Evolutionary conservation across 2,888 invertebrate genomes (phyloP).

Genomic region (Epirrita christyi): DNA sequence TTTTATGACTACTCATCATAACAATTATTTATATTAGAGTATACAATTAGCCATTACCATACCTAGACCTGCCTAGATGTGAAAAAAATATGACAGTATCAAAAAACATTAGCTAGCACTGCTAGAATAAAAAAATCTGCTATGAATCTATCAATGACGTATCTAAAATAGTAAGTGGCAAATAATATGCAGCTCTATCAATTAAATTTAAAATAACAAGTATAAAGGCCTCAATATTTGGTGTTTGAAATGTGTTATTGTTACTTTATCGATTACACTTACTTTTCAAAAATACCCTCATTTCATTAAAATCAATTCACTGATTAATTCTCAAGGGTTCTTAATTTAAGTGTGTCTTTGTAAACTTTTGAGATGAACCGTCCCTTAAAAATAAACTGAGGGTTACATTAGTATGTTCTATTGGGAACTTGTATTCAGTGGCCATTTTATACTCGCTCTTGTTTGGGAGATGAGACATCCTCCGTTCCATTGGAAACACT

Average conservation of each 20-base stretch:
- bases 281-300: constrained; percentile 38
- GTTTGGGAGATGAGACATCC: constrained; percentile 76
- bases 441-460: constrained; percentile 70
- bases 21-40: constrained; percentile 24
- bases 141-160: constrained; percentile 12
- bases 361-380: constrained; percentile 81
- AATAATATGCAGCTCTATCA: constrained; percentile 19
- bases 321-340: constrained; percentile 29
- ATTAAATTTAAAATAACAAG: constrained; percentile 40
- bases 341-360: constrained; percentile 51
- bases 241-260: constrained; percentile 52
- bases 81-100: constrained; percentile 19
- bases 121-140: constrained; percentile 15
- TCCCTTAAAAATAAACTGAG: constrained; percentile 72
- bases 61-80: constrained; percentile 17
- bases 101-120: constrained; percentile 11
- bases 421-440: constrained; percentile 32
- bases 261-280: constrained; percentile 24
- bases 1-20: constrained; percentile 49
- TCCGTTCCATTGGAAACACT: constrained; percentile 80
- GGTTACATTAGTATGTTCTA: constrained; percentile 57
- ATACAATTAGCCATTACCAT: constrained; percentile 22
- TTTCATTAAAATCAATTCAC: constrained; percentile 30
- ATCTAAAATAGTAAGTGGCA: constrained; percentile 14
- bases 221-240: constrained; percentile 75